Base-by-base conservation (phyloP, 1,140 invertebrate genomes). In the Drosophila gunungcola region DNA sequence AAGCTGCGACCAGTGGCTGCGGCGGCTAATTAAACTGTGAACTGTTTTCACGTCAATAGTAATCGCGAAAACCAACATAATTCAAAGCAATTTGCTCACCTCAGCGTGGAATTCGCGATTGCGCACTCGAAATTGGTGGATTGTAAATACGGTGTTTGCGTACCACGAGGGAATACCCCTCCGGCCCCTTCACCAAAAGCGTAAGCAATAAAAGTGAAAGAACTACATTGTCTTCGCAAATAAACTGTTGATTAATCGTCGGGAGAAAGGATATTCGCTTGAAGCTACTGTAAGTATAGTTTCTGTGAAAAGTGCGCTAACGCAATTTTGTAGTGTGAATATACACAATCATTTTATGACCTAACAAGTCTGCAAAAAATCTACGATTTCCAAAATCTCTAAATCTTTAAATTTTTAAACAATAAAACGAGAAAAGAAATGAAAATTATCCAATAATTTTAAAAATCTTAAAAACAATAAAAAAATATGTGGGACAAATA, bases 171-270 rank as follows among this genome's bases (percentile, higher is more conserved):
- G 67, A 52, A 32, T 60, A 46, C 53, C 45, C 68, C 63, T 57
- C 25, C 39, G 29, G 11, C 54, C 72, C 48, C 58, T 55, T 48
- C 52, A 54, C 49, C 60, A 16, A 16, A 45, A 4, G 46, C 16
- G 48, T 48, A 46, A 21, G 53, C 63, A 60, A 79, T 67, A 78
- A 58, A 88, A 89, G 84, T 86, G 79, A 88, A 88, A 83, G 64
- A 86, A 68, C 42, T 38, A 53, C 49, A 36, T 41, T 53, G 55
- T 65, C 13, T 45, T 57, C 32, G 57, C 54, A 48, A 34, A 55
- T 32, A 54, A 48, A 51, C 38, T 32, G 64, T 69, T 70, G 64
- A 57, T 56, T 42, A 70, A 74, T 69, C 56, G 51, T n/a, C 49
- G 38, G 42, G 39, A 53, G 57, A 64, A 68, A 63, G 58, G 62